These are phyloP conservation scores for Diloba caeruleocephala DNA, from an alignment of 2,888 invertebrate genomes.

Conservation along the genomic window DNA sequence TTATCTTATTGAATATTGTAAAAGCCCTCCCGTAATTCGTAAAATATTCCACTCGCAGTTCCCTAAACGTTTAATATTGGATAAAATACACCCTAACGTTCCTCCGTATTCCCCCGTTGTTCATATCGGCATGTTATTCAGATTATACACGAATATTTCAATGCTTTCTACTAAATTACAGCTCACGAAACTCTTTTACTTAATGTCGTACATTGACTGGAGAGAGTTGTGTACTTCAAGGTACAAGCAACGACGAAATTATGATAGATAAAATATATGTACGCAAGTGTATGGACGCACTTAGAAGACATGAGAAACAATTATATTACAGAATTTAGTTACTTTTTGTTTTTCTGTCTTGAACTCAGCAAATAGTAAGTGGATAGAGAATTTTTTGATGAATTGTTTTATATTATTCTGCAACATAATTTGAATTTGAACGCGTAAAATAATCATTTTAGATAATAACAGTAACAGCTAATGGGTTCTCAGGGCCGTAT, in stretches of 20 bases:
- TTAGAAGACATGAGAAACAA: background rate
- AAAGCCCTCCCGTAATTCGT: conserved; percentile 82
- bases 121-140: conserved; percentile 89
- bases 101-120: conserved; percentile 85
- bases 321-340: background rate
- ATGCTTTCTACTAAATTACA: conserved; percentile 89
- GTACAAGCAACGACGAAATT: conserved; percentile 58
- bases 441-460: conserved; percentile 13
- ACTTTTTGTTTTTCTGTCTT: background rate
- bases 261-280: conserved; percentile 23
- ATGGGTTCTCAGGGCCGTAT: conserved; percentile 30
- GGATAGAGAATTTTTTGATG: too few species aligned
- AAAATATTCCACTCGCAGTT: conserved; percentile 83
- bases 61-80: conserved; percentile 88
- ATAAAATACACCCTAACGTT: conserved; percentile 86
- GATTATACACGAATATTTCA: conserved; percentile 89
- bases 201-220: conserved; percentile 74
- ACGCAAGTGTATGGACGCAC: background rate
- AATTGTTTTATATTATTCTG: too few species aligned
- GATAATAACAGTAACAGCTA: conserved; percentile 34
- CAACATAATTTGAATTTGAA: background rate
- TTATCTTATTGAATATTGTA: conserved; percentile 84
- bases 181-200: conserved; percentile 86
- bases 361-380: too few species aligned
- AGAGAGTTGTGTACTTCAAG: conserved; percentile 60